Evolutionary conservation across 2,797 vertebrate species (phyloP).

Genomic region (Spondyliosoma cantharus): DNA sequence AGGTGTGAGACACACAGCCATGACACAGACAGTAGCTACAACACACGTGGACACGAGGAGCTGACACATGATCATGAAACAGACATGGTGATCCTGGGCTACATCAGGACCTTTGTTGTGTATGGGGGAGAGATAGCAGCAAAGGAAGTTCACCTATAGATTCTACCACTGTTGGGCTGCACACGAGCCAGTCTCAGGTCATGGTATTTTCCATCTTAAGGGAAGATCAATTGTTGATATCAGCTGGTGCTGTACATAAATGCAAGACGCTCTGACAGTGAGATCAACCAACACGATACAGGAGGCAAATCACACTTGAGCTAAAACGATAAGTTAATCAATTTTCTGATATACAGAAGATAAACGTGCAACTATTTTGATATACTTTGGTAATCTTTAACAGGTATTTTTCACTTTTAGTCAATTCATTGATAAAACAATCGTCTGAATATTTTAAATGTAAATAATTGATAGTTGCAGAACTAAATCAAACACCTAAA

Average conservation of each 20-base stretch:
- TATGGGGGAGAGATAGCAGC: not conserved
- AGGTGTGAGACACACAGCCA: not conserved
- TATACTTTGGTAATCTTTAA: not conserved
- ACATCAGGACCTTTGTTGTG: constrained; percentile 23
- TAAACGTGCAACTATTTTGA: no score
- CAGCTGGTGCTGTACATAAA: constrained; percentile 4
- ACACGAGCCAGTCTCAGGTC: not conserved
- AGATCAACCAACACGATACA: not conserved
- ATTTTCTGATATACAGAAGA: not conserved
- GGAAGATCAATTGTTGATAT: not conserved
- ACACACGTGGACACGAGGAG: not conserved
- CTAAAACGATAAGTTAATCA: no score
- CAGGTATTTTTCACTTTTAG: not conserved
- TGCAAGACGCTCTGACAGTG: not conserved
- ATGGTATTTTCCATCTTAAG: constrained; percentile 3
- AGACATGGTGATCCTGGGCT: not conserved
- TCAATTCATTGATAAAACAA: not conserved
- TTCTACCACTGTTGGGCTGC: not conserved
- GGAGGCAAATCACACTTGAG: not conserved
- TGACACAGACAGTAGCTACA: not conserved
- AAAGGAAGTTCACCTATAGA: not conserved
- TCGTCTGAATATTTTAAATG: not conserved
- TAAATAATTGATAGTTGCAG: not conserved
- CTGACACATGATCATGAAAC: constrained; percentile 3
- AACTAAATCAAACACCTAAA: not conserved